Conservation (phyloP, 1,140 invertebrate genomes). For the Drosophila nigromelanica region DNA sequence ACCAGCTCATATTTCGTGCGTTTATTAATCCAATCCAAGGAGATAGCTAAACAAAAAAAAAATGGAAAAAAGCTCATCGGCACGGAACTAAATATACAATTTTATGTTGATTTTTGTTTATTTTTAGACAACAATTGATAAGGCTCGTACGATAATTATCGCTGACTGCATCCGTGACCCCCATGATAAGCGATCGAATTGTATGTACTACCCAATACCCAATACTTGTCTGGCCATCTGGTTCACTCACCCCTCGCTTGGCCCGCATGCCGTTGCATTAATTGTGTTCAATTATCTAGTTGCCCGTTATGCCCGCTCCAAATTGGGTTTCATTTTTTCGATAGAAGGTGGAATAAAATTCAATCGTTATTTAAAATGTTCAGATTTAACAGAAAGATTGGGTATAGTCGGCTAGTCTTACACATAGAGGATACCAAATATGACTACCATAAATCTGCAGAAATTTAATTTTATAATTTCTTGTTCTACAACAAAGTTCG, state of each 20-base stretch:
- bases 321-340: background rate
- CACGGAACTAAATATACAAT: conserved; percentile 44
- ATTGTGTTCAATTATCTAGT: conserved; percentile 42
- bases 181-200: conserved; percentile 30
- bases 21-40: conserved; percentile 26
- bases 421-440: no score
- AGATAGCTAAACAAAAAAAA: background rate
- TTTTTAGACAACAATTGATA: conserved; percentile 52
- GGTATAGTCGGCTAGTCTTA: no score
- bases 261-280: conserved; percentile 42
- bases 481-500: no score
- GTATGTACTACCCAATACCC: background rate
- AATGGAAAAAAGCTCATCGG: background rate
- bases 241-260: conserved; percentile 1
- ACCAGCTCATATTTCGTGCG: conserved; percentile 43
- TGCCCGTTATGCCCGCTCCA: conserved; percentile 1
- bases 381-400: no score
- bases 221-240: conserved; percentile 8
- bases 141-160: conserved; percentile 23
- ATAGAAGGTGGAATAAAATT: no score
- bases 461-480: no score
- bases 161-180: conserved; percentile 35
- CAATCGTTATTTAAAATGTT: no score
- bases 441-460: no score
- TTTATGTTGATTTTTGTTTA: conserved; percentile 21